phyloP scores from a whole-genome alignment of 2,113 vertebrate species.

The Anser brachyrhynchus region DNA sequence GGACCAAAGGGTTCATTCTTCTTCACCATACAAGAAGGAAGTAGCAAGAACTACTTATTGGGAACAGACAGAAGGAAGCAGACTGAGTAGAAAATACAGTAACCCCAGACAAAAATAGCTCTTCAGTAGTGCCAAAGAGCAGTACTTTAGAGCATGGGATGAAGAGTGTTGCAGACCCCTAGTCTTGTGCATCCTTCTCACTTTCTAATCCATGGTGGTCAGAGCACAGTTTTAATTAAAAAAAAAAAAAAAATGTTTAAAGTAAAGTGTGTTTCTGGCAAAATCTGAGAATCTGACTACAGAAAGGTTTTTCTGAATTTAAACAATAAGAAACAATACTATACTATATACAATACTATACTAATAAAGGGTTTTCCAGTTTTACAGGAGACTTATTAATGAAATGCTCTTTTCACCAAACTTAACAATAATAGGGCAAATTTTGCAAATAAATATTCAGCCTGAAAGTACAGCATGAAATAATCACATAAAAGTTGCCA shows the following conservation, averaged over 20 bases:
- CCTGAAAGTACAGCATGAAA: not conserved
- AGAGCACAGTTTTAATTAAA: not conserved
- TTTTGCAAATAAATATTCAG: not conserved
- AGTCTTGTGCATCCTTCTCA: not conserved
- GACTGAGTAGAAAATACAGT: not conserved
- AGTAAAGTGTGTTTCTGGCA: not conserved
- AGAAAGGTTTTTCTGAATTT: not conserved
- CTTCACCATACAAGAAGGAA: not conserved
- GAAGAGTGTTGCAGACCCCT: not conserved
- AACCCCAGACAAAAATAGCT: not conserved
- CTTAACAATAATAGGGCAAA: not conserved
- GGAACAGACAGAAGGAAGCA: not conserved
- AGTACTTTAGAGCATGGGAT: not conserved
- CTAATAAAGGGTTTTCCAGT: not conserved
- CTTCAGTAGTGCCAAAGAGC: not conserved
- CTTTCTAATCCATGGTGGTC: not conserved
- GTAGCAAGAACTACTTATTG: not conserved
- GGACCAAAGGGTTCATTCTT: not conserved
- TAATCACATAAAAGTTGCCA: not conserved
- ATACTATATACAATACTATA: not conserved
- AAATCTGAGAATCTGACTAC: not conserved
- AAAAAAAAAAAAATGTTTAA: not conserved
- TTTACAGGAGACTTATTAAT: not conserved
- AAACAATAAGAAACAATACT: not conserved
- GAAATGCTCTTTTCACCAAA: not conserved